Base-by-base conservation (phyloP, 1,140 invertebrate species). In the Campoletis sonorensis region DNA sequence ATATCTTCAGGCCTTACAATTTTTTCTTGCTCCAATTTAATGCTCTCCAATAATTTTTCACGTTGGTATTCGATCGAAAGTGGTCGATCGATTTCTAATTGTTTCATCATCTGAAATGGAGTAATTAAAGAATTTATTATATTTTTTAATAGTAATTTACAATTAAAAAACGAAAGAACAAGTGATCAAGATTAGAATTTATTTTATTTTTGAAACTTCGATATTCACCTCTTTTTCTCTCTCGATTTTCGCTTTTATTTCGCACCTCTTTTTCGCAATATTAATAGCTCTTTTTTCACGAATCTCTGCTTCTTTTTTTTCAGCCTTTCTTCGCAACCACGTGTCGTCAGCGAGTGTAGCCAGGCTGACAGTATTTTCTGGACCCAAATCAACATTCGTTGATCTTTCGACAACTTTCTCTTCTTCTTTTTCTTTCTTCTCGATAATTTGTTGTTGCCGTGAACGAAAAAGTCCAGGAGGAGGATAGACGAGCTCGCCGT, bases 401-500 rank as follows among this genome's bases (percentile, higher is more conserved):
- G 16, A 11, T 23, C 79, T 82, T 64, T 68, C 72, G 7, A 16
- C 18, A 15, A 21, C 11, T 82, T 58, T 84, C 40, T 27, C 37
- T 33, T 67, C 51, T n/a, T 72, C 83, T 26, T 64, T 64, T 26
- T 21, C 61, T 27, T 64, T 64, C 1, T 23, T 64, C 51, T 64
- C 61, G 21, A 5, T 13, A 3, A 26, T 26, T 80, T 87, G 81
- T 80, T 86, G 84, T 68, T 88, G 86, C 81, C 88, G 71, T 79
- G 85, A 85, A 86, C 86, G 78, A 64, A 89, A 40, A 85, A 88
- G 85, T 84, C 91, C 73, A 0, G 30, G 7, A 11, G 92, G 90
- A 1, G 93, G 93, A 87, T 90, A 92, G 21, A 80, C 84, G n/a
- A 93, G 86, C 49, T 91, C 89, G 40, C 92, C 91, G 72, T 90